phyloP scores from a whole-genome alignment of 2,888 invertebrate species.

The Diploptera punctata region DNA sequence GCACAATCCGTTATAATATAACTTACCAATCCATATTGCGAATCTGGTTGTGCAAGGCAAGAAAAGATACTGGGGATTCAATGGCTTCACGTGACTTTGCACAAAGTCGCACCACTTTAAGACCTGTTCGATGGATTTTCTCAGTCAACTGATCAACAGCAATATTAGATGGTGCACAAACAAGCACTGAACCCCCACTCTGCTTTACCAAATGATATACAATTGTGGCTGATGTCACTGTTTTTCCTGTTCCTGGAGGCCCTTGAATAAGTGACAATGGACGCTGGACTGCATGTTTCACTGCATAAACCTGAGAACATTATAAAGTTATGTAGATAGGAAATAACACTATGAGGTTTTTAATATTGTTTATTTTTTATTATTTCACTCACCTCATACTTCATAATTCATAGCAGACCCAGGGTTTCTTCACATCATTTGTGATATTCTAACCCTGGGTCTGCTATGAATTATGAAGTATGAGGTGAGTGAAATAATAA shows the following conservation, averaged over 20 bases:
- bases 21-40: slow-evolving; percentile 84
- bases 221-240: slow-evolving; percentile 98
- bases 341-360: too few species aligned
- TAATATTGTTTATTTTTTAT: too few species aligned
- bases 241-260: slow-evolving; percentile 97
- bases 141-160: slow-evolving; percentile 99
- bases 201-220: slow-evolving; percentile 97
- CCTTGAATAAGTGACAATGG: slow-evolving; percentile 97
- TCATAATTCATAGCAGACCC: too few species aligned
- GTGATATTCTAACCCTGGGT: too few species aligned
- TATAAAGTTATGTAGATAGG: too few species aligned
- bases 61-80: slow-evolving; percentile 95
- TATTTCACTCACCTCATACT: too few species aligned
- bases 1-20: too few species aligned
- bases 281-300: slow-evolving; percentile 96
- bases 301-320: slow-evolving; percentile 81
- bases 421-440: too few species aligned
- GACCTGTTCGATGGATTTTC: slow-evolving; percentile 96
- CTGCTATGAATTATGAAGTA: too few species aligned
- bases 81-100: slow-evolving; percentile 98
- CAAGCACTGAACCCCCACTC: slow-evolving; percentile 88
- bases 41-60: slow-evolving; percentile 97
- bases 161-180: slow-evolving; percentile 99
- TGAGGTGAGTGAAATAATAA: too few species aligned
- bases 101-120: slow-evolving; percentile 92